phyloP scores from a whole-genome alignment of 2,113 vertebrate genomes.

The human region DNA sequence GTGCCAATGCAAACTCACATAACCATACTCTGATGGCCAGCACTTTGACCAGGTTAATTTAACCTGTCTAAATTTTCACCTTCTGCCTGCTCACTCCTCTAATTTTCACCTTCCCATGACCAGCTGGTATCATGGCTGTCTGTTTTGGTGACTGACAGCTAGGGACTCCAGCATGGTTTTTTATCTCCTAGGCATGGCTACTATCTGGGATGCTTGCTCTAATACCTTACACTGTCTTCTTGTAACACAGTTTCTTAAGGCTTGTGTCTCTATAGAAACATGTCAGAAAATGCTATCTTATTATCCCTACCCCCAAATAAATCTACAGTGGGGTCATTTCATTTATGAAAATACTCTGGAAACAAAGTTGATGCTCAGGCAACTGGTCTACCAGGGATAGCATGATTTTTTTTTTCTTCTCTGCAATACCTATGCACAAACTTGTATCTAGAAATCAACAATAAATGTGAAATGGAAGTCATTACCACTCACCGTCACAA shows the following conservation, averaged over 20 bases:
- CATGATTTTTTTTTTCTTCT: background rate
- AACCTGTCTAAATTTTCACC: background rate
- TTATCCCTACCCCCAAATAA: conserved; percentile 2
- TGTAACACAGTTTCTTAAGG: background rate
- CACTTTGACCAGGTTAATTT: background rate
- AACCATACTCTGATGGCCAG: background rate
- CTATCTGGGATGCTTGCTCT: background rate
- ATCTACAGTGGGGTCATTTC: background rate
- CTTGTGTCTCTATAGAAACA: background rate
- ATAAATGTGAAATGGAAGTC: background rate
- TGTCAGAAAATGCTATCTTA: conserved; percentile 21
- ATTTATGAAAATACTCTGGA: background rate
- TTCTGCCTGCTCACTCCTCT: background rate
- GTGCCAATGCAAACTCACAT: background rate
- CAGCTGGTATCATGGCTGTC: background rate
- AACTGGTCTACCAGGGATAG: background rate
- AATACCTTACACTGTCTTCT: background rate
- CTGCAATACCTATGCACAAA: background rate
- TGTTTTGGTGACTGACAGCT: background rate
- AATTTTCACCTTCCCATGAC: background rate
- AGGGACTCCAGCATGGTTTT: background rate
- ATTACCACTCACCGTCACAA: background rate
- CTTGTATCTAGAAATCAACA: background rate
- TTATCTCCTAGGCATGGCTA: background rate
- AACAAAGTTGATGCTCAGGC: conserved; percentile 24